phyloP scores from a whole-genome alignment of 2,888 invertebrate genomes.

The Morpho achilles region DNA sequence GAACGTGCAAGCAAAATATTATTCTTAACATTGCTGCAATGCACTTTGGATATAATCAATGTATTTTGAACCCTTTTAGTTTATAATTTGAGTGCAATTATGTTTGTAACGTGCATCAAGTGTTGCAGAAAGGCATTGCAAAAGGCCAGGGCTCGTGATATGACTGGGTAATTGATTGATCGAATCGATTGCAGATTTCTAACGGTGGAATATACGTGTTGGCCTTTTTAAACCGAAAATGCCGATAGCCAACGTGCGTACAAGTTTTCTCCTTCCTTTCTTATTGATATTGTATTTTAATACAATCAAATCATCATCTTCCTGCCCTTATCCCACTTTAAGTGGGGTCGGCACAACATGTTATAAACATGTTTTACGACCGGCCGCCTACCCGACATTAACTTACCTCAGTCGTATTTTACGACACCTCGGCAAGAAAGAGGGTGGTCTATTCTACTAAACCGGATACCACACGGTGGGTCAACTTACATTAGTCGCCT shows the following conservation, averaged over 20 bases:
- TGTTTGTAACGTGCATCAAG: conserved; percentile 12
- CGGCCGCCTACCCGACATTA: too few relatives aligned
- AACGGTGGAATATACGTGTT: conserved; percentile 43
- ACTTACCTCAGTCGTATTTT: too few relatives aligned
- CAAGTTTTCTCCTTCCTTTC: conserved; percentile 3
- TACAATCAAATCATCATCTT: too few relatives aligned
- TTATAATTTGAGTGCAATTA: not conserved
- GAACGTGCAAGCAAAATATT: conserved; percentile 21
- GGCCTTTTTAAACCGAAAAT: conserved; percentile 17
- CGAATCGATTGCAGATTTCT: conserved; percentile 49
- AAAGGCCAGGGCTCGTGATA: conserved; percentile 52
- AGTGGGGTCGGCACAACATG: too few relatives aligned
- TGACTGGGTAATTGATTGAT: conserved; percentile 48
- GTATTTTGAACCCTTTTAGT: not conserved
- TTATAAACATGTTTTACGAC: too few relatives aligned
- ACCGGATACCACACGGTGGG: too few relatives aligned
- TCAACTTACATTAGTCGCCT: too few relatives aligned
- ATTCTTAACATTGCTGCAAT: conserved; percentile 27
- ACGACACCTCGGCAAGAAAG: too few relatives aligned
- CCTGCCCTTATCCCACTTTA: too few relatives aligned
- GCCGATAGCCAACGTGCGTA: not conserved
- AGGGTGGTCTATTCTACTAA: too few relatives aligned
- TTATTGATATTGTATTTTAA: too few relatives aligned
- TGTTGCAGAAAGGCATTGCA: conserved; percentile 33
- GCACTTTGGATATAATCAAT: conserved; percentile 17